Base-by-base conservation (phyloP, 2,113 vertebrate species). In the Clarias magur region DNA sequence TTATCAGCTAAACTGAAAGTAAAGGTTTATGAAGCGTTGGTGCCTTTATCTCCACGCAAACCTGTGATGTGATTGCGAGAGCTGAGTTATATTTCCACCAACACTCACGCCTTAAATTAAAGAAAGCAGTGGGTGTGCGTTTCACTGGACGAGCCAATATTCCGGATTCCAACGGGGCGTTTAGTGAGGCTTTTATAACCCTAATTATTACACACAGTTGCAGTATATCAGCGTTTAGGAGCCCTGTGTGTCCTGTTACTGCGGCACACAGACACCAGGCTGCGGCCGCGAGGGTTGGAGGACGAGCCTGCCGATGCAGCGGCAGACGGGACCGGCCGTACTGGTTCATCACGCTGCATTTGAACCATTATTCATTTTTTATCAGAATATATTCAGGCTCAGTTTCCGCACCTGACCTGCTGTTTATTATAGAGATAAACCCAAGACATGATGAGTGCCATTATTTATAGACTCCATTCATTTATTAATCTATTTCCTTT, bases 121-220 rank as follows among this genome's bases (percentile, higher is more conserved):
- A 95, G 48, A 94, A 95, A 94, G 89, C 94, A 93, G 94, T 94
- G 93, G 94, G 94, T 91, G 91, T 95, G 93, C 92, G 92, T 94
- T 95, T 94, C 93, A 91, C 90, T 91, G 93, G 93, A 94, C 92
- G 92, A 94, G 95, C 93, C 94, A 92, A 94, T 92, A 92, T 91
- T 92, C 88, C 87, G 89, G 88, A 93, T 94, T 94, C 94, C 94
- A 93, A 94, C 93, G 94, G 92, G 93, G 92, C 93, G 94, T 95
- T 96, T 95, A 95, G 88, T 83, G 91, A 92, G 91, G 93, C 91
- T 94, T 95, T 96, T 94, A 95, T 94, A 94, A 94, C 92, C 94
- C 92, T 94, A 95, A 95, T 95, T 94, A 95, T 95, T 93, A 93
- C 87, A 91, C 68, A 92, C 93, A 92, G 95, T 95, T 95, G 94